Evolutionary conservation across 2,797 vertebrate genomes (phyloP).

Genomic region (Zonotrichia albicollis): DNA sequence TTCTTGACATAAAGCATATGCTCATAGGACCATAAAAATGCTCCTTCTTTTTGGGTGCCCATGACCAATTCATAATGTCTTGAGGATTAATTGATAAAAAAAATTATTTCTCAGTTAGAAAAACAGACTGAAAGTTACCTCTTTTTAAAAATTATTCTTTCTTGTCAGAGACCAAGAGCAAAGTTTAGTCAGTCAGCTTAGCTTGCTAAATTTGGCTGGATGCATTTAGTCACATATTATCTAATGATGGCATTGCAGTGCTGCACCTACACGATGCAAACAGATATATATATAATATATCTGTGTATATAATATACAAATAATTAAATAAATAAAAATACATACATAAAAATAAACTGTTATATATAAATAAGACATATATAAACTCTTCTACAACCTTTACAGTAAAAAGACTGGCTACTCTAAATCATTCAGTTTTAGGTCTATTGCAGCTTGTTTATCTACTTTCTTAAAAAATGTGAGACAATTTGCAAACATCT

Average conservation of each 20-base stretch:
- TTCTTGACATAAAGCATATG: conserved; percentile 38
- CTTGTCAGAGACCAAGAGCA: neutral
- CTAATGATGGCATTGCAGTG: neutral
- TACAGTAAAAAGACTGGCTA: neutral
- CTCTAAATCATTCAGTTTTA: neutral
- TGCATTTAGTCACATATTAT: neutral
- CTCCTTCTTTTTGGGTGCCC: conserved; percentile 31
- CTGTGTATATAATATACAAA: neutral
- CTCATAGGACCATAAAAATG: conserved; percentile 26
- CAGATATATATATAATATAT: neutral
- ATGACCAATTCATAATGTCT: neutral
- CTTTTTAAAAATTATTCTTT: neutral
- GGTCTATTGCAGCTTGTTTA: neutral
- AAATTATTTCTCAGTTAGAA: neutral
- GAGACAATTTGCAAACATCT: neutral
- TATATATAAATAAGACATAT: neutral
- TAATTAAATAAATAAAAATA: neutral
- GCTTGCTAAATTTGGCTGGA: neutral
- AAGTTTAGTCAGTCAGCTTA: neutral
- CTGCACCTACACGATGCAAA: neutral
- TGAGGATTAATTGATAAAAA: neutral
- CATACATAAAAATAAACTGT: neutral
- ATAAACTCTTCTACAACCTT: neutral
- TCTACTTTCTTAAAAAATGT: neutral
- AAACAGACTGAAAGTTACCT: neutral